Percentiles rank a stretch among this genome's conserved stretches.
phyloP scores from a whole-genome alignment of 2,797 vertebrate genomes.

The Okamejei kenojei region DNA sequence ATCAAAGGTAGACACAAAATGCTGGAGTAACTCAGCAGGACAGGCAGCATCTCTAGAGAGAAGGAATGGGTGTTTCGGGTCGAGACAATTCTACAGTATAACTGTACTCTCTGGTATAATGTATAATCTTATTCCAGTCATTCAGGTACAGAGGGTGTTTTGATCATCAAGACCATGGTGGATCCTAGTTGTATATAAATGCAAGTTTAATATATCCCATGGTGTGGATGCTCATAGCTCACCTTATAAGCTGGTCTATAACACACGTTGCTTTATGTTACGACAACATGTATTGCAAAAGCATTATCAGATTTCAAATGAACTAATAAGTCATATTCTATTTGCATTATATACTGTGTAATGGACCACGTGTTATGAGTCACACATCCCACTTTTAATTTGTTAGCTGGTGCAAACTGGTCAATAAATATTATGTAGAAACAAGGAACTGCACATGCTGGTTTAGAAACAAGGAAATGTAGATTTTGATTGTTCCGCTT shows the following conservation, averaged over 20 bases:
- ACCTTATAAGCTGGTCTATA: not conserved
- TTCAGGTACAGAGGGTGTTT: not conserved
- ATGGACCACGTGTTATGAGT: too few relatives aligned
- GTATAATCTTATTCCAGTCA: constrained; percentile 21
- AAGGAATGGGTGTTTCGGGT: too few relatives aligned
- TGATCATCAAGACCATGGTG: not conserved
- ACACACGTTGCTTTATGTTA: not conserved
- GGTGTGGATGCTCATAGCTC: not conserved
- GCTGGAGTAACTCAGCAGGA: too few relatives aligned
- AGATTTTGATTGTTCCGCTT: too few relatives aligned
- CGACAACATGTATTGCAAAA: not conserved
- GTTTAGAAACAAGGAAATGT: too few relatives aligned
- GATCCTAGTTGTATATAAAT: not conserved
- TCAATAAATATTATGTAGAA: too few relatives aligned
- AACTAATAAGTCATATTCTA: not conserved
- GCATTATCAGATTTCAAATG: constrained; percentile 5
- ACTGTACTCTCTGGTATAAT: not conserved
- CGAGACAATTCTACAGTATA: not conserved
- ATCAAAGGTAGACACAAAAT: too few relatives aligned
- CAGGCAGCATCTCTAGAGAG: too few relatives aligned
- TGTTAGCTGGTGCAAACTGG: too few relatives aligned
- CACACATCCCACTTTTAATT: too few relatives aligned
- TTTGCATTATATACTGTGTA: not conserved
- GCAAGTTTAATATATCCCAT: not conserved
- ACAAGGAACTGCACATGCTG: too few relatives aligned